Conservation (phyloP, 2,888 invertebrate genomes). For the Drosophila meridiana region DNA sequence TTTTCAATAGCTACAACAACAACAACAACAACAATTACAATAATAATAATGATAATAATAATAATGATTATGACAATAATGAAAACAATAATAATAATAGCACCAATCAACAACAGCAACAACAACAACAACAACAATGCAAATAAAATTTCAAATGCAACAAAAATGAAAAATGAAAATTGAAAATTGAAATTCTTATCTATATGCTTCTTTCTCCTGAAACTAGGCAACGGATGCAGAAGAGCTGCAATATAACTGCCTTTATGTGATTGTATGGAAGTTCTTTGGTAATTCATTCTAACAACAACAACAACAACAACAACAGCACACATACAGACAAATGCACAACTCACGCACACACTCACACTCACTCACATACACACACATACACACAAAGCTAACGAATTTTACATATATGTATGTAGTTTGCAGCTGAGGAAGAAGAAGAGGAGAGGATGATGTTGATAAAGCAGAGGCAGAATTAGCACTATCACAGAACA, state of each 20-base stretch:
- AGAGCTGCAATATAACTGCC: constrained; percentile 88
- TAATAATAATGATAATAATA: constrained; percentile 15
- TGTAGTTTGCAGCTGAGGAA: constrained; percentile 14
- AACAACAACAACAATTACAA: constrained; percentile 31
- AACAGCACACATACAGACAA: constrained; percentile 20
- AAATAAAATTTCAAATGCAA: constrained; percentile 33
- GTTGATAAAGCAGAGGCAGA: constrained; percentile 15
- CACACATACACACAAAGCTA: constrained; percentile 8
- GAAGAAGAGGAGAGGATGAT: constrained; percentile 12
- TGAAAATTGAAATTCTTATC: constrained; percentile 67
- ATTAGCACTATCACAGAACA: constrained; percentile 33
- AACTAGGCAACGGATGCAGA: constrained; percentile 84
- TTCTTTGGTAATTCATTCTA: constrained; percentile 87
- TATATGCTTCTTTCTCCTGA: constrained; percentile 74
- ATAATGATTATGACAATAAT: constrained; percentile 12
- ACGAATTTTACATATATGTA: constrained; percentile 9
- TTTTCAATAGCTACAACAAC: constrained; percentile 44
- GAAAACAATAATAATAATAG: constrained; percentile 27
- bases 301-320: constrained; percentile 50
- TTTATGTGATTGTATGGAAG: constrained; percentile 90
- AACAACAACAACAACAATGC: constrained; percentile 32
- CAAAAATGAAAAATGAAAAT: constrained; percentile 13
- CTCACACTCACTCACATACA: background rate
- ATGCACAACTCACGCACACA: constrained; percentile 20
- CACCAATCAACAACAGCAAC: constrained; percentile 36